A percentile compares a stretch with the other conserved stretches of the same genome.
phyloP scores from a whole-genome alignment of 2,113 vertebrate species.

The Ptilonorhynchus violaceus region DNA sequence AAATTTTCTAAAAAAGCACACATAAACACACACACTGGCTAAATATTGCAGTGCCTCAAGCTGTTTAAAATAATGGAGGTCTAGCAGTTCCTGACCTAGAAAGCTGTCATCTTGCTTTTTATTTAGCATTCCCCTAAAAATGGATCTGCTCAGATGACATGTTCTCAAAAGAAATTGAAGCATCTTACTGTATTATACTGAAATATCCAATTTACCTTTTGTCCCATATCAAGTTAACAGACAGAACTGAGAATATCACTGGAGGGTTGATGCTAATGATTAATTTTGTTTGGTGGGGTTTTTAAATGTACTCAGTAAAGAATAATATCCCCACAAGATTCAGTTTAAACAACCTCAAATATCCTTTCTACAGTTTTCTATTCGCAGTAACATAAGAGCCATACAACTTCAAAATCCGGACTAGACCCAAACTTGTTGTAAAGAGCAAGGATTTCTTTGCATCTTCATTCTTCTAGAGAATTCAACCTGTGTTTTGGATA shows the following conservation, averaged over 20 bases:
- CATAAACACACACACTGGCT: not conserved
- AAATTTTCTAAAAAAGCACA: not conserved
- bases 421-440: not conserved
- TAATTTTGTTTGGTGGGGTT: not conserved
- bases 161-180: conserved; percentile 8
- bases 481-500: not conserved
- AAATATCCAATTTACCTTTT: not conserved
- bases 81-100: conserved; percentile 36
- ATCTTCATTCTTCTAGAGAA: not conserved
- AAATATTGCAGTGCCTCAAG: not conserved
- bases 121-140: conserved; percentile 8
- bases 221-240: not conserved
- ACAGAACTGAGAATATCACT: not conserved
- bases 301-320: not conserved
- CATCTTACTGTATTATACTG: not conserved
- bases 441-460: not conserved
- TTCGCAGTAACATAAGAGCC: not conserved
- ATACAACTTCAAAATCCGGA: not conserved
- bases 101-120: conserved; percentile 13
- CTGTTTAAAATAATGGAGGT: conserved; percentile 25
- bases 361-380: not conserved
- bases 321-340: not conserved
- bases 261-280: not conserved
- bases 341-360: not conserved
- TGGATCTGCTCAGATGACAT: not conserved